Base-by-base conservation (phyloP, 2,888 invertebrate species). In the Erebia epiphron region DNA sequence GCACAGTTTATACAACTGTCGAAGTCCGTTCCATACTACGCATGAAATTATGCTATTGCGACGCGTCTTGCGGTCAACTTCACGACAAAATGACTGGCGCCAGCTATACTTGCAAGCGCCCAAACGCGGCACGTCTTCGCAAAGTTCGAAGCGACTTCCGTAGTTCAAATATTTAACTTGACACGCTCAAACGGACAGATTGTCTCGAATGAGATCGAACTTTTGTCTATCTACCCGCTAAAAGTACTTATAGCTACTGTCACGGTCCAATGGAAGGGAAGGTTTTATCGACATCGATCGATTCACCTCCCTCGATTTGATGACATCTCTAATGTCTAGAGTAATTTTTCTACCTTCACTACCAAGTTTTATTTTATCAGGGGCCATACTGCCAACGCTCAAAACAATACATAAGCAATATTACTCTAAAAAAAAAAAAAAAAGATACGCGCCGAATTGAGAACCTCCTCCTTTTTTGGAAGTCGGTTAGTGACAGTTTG, bases 91-190 rank as follows among this genome's bases (percentile, higher is more conserved):
- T 7, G 35, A 35, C 26, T 26, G 26, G 26, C 35, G 35, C 35
- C 7, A 35, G 35, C 35, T 35, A n/a, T 63, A 16, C 14, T 46
- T 52, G 60, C 52, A 66, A 65, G 71, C n/a, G 21, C 9, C 46
- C 67, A 75, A 79, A 78, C 75, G 75, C 54, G 70, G 75, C 77
- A 73, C 68, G 35, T 73, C 75, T 70, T 68, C 73, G 71, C 76
- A 78, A 83, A 84, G 82, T 84, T 78, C 61, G 75, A 76, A 78
- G 77, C 79, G 81, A 81, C 81, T 82, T 83, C 77, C 82, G 82
- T 80, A 76, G 84, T 79, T 81, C 84, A 85, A 86, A 89, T 88
- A 86, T 88, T 88, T 86, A 82, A 82, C 79, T 83, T 80, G 79
- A 82, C 80, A 81, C 79, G 79, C 79, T 82, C 79, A 80, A 82